Evolutionary conservation across 1,140 invertebrate genomes (phyloP), one percentile per base, ranked within the genome.

Genomic region (Drosophila obscura): DNA sequence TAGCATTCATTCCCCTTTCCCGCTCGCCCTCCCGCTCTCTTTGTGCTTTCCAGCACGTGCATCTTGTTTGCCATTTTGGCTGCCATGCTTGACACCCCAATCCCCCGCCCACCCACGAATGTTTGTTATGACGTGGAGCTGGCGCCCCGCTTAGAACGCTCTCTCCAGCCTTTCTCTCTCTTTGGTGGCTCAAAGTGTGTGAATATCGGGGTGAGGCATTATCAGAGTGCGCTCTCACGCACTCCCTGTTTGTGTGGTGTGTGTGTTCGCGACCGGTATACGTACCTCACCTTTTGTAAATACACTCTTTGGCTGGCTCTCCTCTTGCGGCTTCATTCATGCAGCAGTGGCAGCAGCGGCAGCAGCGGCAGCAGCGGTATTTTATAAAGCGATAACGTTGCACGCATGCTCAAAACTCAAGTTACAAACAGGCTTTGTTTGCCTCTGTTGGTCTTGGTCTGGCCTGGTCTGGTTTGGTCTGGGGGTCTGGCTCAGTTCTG

Each of bases 101-200:
- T 19, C 19, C 53, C 26, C 50, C 64, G 61, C 57, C 31, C 31
- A 3, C 7, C 8, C 8, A 3, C 8, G 8, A 39, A 39, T 77
- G 67, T 88, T 81, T 87, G 83, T 87, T 87, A 78, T 87, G 82
- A 76, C 82, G 9, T 79, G 73, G 55, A 75, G 43, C 31, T 74
- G 26, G 60, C 41, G 44, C 39, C 28, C 24, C 50, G 44, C 8
- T 39, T 13, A 39, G 35, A 39, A 39, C 35, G 39, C 67, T 77
- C 43, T 52, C 56, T 51, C 48, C 16, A 44, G 28, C 28, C 24
- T 57, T n/a, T 55, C 5, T 9, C 61, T 43, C 61, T 80, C 49
- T 44, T n/a, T 41, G 19, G 24, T 11, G 48, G 48, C 19, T 45
- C 39, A 39, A 13, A 13, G 35, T 39, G 11, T 13, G 13, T 39